Evolutionary conservation across 53 echinoderm and acorn worm species (phyloP), one percentile per base, ranked within the genome.

Genomic region (Henricia sp.): DNA sequence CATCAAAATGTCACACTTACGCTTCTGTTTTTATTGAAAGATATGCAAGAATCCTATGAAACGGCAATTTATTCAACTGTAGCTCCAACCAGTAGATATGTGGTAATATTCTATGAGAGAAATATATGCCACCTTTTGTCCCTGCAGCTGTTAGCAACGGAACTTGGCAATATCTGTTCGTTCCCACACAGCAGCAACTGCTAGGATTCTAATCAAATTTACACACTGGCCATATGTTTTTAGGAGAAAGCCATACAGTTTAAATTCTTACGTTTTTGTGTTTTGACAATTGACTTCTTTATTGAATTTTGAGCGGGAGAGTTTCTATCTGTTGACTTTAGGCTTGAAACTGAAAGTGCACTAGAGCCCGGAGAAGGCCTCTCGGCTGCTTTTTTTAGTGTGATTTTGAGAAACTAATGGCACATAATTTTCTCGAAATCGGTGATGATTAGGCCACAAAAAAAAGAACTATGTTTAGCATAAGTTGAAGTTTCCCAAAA

Each of bases 61-160:
- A n/a, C n/a, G n/a, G n/a, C n/a, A n/a, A n/a, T n/a, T n/a, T n/a
- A n/a, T n/a, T n/a, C n/a, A n/a, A n/a, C n/a, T n/a, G n/a, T n/a
- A n/a, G n/a, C n/a, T n/a, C n/a, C n/a, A n/a, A n/a, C n/a, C n/a
- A n/a, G n/a, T n/a, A n/a, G n/a, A n/a, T n/a, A n/a, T n/a, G n/a
- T n/a, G n/a, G n/a, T n/a, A n/a, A n/a, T n/a, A n/a, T n/a, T n/a
- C n/a, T n/a, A n/a, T n/a, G n/a, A n/a, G n/a, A n/a, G n/a, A n/a
- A n/a, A n/a, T n/a, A n/a, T n/a, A 9, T 26, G 9, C 37, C 34
- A 60, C 77, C 80, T 64, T 80, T 80, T 64, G 63, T 80, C 80
- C 62, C 39, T 32, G 42, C 80, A 80, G 80, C 80, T 80, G 65
- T 64, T 64, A 8, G 34, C 33, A 25, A 16, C 37, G 70, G 28